phyloP scores from a whole-genome alignment of 2,888 invertebrate genomes.

The Limnephilus lunatus region DNA sequence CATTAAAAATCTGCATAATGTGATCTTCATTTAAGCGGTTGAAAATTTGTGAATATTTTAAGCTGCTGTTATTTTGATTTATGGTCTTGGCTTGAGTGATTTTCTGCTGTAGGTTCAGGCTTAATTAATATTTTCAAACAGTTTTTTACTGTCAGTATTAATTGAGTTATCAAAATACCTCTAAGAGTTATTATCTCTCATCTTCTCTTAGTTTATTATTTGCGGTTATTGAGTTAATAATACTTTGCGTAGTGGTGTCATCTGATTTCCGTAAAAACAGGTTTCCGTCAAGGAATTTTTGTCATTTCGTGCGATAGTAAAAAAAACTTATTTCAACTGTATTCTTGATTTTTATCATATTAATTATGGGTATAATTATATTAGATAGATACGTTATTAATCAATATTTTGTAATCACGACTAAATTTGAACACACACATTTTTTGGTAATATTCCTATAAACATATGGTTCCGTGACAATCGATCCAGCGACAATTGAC shows the following conservation, averaged over 20 bases:
- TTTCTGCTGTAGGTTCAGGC: background rate
- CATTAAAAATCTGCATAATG: background rate
- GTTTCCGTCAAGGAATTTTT: background rate
- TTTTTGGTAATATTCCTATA: no score
- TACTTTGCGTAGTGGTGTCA: no score
- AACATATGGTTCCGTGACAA: no score
- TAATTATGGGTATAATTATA: no score
- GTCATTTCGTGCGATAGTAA: no score
- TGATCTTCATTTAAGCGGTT: background rate
- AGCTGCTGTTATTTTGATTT: background rate
- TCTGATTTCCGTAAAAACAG: background rate
- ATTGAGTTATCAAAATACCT: background rate
- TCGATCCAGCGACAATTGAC: no score
- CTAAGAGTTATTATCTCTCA: background rate
- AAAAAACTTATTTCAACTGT: no score
- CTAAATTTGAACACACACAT: no score
- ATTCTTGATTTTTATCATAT: no score
- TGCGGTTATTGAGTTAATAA: no score
- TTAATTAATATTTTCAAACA: background rate
- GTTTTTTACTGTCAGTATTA: background rate
- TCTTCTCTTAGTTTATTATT: background rate
- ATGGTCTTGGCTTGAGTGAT: background rate
- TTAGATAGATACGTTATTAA: no score
- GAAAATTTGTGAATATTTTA: background rate
- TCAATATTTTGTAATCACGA: no score